Evolutionary conservation across 2,888 invertebrate species (phyloP).

Genomic region (Morpho achilles): DNA sequence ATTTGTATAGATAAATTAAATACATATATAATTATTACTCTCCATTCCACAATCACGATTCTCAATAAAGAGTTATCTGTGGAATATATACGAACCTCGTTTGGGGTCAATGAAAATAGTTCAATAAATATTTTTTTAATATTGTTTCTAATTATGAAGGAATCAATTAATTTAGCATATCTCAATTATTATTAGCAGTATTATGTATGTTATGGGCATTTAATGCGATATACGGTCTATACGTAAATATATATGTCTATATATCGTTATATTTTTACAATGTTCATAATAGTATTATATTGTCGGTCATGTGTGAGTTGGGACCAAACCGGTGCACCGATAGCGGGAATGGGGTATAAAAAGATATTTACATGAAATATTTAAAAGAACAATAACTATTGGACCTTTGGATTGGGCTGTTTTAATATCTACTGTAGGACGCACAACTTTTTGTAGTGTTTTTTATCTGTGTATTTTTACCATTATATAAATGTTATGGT

Average conservation of each 20-base stretch:
- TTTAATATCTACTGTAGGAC: slow-evolving; percentile 52
- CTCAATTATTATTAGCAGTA: slow-evolving; percentile 51
- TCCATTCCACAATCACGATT: slow-evolving; percentile 4
- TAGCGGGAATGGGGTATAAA: slow-evolving; percentile 47
- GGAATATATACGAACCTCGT: slow-evolving; percentile 10
- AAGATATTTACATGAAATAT: slow-evolving; percentile 26
- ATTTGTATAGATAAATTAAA: slow-evolving; percentile 3
- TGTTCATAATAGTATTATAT: slow-evolving; percentile 33
- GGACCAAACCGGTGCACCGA: slow-evolving; percentile 77
- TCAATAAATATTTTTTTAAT: slow-evolving; percentile 13
- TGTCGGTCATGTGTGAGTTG: slow-evolving; percentile 36
- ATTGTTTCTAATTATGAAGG: slow-evolving; percentile 22
- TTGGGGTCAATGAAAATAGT: slow-evolving; percentile 21
- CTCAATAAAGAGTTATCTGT: slow-evolving; percentile 4
- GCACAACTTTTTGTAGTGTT: slow-evolving; percentile 34
- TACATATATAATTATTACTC: neutral
- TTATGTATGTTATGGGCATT: slow-evolving; percentile 51
- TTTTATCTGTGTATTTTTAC: slow-evolving; percentile 33
- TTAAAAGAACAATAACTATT: slow-evolving; percentile 33
- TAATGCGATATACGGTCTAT: slow-evolving; percentile 64
- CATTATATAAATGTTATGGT: slow-evolving; percentile 32
- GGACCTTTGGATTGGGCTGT: slow-evolving; percentile 43
- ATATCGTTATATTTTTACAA: slow-evolving; percentile 38
- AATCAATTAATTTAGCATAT: slow-evolving; percentile 72
- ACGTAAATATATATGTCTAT: slow-evolving; percentile 57